Percentiles rank a stretch among this genome's conserved stretches.
These are phyloP conservation scores for Laothoe populi DNA, from an alignment of 2,888 invertebrate genomes.

Conservation along the genomic window DNA sequence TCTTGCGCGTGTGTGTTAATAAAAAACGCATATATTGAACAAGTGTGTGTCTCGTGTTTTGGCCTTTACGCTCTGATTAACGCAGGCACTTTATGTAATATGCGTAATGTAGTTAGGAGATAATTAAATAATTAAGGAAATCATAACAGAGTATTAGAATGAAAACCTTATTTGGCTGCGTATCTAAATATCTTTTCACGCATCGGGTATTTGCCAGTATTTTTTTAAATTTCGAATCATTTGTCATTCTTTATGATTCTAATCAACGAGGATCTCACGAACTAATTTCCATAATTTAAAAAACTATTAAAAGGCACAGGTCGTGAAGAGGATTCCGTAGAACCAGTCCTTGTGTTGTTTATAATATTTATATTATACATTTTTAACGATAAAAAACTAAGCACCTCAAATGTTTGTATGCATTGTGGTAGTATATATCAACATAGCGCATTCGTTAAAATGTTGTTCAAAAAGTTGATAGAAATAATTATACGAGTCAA, in stretches of 20 bases:
- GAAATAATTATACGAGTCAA: neutral
- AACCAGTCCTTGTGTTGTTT: no score
- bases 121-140: slow-evolving; percentile 4
- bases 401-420: no score
- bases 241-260: no score
- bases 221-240: no score
- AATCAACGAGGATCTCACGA: no score
- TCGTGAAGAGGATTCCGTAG: no score
- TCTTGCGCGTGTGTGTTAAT: slow-evolving; percentile 22
- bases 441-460: neutral
- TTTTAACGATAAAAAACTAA: no score
- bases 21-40: slow-evolving; percentile 20
- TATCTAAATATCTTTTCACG: neutral
- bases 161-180: neutral
- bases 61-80: slow-evolving; percentile 25
- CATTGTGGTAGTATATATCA: neutral
- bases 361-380: no score
- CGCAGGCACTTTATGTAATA: neutral
- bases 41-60: neutral
- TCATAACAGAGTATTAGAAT: neutral
- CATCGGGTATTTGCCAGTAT: neutral
- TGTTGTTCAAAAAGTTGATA: neutral
- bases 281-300: no score
- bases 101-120: neutral
- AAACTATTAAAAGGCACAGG: no score